A percentile compares a stretch with the other conserved stretches of the same genome.
Conservation (phyloP, 1,140 invertebrate genomes). For the Bombyx mandarina region DNA sequence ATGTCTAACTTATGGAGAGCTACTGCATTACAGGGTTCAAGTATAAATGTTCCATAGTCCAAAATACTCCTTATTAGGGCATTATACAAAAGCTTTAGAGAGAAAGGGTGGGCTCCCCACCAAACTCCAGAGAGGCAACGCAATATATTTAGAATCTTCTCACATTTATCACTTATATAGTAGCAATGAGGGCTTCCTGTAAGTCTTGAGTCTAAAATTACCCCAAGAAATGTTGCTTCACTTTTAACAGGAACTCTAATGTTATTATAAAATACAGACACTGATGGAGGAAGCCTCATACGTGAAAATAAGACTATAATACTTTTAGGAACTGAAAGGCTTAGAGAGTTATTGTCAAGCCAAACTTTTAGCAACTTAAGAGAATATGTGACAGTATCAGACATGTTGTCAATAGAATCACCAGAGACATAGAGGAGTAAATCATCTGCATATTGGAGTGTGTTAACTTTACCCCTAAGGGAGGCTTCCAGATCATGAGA, state of each 20-base stretch:
- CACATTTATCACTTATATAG: slow-evolving; percentile 5
- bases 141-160: slow-evolving; percentile 8
- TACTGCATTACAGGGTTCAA: background rate
- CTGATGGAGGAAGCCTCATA: too few relatives aligned
- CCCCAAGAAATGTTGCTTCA: slow-evolving; percentile 17
- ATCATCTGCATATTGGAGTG: too few relatives aligned
- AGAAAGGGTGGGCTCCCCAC: slow-evolving; percentile 16
- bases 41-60: slow-evolving; percentile 6
- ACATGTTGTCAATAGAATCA: too few relatives aligned
- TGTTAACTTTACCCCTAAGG: too few relatives aligned
- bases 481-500: too few relatives aligned
- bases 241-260: background rate
- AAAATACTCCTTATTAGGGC: slow-evolving; percentile 4
- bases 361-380: too few relatives aligned
- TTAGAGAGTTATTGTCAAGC: too few relatives aligned
- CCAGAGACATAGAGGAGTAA: too few relatives aligned
- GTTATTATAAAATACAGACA: background rate
- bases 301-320: too few relatives aligned
- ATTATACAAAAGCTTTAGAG: slow-evolving; percentile 17
- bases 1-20: background rate
- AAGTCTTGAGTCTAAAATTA: slow-evolving; percentile 13
- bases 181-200: slow-evolving; percentile 9
- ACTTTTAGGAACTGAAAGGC: too few relatives aligned
- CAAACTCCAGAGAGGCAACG: slow-evolving; percentile 12
- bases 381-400: too few relatives aligned